Evolutionary conservation across 2,888 invertebrate genomes (phyloP), one percentile per base, ranked within the genome.

Genomic region (Serrognathus titanus): DNA sequence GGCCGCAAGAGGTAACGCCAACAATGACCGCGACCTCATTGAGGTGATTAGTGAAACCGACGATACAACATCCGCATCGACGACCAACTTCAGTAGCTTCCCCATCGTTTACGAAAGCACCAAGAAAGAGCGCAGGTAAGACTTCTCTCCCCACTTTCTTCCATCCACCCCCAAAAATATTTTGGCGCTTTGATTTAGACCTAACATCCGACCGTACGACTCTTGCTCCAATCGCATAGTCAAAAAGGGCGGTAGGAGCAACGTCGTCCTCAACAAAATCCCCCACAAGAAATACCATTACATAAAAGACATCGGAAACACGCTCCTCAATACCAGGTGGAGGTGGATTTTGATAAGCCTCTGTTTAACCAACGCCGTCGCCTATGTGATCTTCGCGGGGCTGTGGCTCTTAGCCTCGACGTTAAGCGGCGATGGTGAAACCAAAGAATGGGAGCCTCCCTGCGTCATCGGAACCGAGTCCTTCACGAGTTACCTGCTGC

Each of bases 311-410:
- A 72, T 84, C 43, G 85, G 84, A 70, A 84, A 84, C 12, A 84
- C 85, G 0, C 69, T 86, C 75, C 83, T 91, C 37, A 89, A 89
- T 75, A 83, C 86, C 61, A 83, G 85, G 73, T 92, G 91, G 91
- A 79, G 88, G 9, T 87, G 85, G 79, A 83, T 88, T 2, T 75
- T 89, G 2, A 70, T 87, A 1, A 67, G 70, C 16, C 52, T 74
- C 12, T 65, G 67, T 55, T 31, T 71, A 37, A 72, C 72, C 1
- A 71, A 74, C 54, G 68, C 69, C 24, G 51, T 64, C 40, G 63
- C 63, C n/a, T 67, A 62, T 49, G 38, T 66, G 8, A 35, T 51
- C n/a, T 65, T 65, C 37, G 63, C 63, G 12, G 52, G 60, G 2
- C 40, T 63, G 38, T 67, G 65, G 64, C 59, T 63, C 61, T 35